Percentiles rank a stretch among this genome's conserved stretches.
phyloP scores from a whole-genome alignment of 2,113 vertebrate genomes.

The Mionectes macconnelli region DNA sequence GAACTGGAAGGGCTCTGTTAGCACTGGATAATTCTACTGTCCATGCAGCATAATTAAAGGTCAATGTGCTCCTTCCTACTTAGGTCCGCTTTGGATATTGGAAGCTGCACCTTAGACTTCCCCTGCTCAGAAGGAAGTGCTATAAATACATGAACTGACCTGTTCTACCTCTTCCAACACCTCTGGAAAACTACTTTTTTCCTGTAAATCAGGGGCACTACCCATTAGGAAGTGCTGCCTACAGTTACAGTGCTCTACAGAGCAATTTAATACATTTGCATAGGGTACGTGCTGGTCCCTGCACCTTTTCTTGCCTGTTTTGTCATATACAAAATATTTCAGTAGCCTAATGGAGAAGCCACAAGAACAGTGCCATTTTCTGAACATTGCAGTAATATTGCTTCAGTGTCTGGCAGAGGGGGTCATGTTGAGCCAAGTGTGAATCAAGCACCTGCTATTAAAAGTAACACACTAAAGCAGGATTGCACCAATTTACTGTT shows the following conservation, averaged over 20 bases:
- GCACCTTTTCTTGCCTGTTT: not conserved
- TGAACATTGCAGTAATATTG: conserved; percentile 36
- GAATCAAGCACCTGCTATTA: conserved; percentile 57
- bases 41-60: not conserved
- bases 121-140: not conserved
- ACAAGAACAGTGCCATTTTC: conserved; percentile 72
- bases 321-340: conserved; percentile 28
- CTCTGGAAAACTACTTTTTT: not conserved
- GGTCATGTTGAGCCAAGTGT: conserved; percentile 71
- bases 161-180: not conserved
- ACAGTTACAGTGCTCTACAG: not conserved
- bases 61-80: not conserved
- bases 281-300: not conserved
- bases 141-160: not conserved
- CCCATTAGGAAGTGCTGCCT: not conserved
- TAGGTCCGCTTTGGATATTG: not conserved
- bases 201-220: not conserved
- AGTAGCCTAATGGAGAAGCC: conserved; percentile 53
- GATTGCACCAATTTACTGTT: conserved; percentile 77
- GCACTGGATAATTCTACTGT: not conserved
- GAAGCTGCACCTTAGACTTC: not conserved
- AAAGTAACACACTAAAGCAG: conserved; percentile 73
- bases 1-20: not conserved
- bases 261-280: not conserved
- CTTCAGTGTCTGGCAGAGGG: conserved; percentile 70